Conservation (phyloP, 2,113 vertebrate genomes). For the Riparia riparia region DNA sequence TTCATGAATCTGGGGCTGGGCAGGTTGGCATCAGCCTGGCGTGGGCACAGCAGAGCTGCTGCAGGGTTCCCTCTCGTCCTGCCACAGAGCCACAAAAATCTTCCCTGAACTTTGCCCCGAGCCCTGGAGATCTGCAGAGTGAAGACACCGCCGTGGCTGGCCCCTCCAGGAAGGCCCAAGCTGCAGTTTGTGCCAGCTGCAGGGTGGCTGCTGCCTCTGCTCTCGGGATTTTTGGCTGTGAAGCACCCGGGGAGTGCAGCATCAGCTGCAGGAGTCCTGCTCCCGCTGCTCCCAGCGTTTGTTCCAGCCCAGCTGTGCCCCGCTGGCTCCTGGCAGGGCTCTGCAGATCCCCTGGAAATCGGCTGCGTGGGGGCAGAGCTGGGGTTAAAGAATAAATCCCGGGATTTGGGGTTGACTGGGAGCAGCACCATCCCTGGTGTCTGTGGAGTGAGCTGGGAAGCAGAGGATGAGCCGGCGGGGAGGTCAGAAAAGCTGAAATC, state of each 20-base stretch:
- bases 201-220: neutral
- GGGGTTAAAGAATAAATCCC: neutral
- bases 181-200: neutral
- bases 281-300: neutral
- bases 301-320: neutral
- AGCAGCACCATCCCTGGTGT: fast-evolving
- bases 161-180: too few species aligned
- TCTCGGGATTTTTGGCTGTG: neutral
- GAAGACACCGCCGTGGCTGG: fast-evolving
- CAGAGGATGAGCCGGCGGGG: neutral
- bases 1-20: neutral
- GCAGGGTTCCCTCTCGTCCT: neutral
- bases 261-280: neutral
- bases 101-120: neutral
- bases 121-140: neutral
- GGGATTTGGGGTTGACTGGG: neutral
- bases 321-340: neutral
- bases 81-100: fast-evolving
- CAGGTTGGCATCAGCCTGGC: neutral
- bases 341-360: neutral
- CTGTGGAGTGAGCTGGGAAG: neutral
- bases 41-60: neutral
- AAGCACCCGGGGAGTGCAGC: neutral
- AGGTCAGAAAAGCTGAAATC: neutral
- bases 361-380: neutral